Percentiles rank a stretch among this genome's conserved stretches.
Evolutionary conservation across 2,888 invertebrate species (phyloP).

Genomic region (Actias luna): DNA sequence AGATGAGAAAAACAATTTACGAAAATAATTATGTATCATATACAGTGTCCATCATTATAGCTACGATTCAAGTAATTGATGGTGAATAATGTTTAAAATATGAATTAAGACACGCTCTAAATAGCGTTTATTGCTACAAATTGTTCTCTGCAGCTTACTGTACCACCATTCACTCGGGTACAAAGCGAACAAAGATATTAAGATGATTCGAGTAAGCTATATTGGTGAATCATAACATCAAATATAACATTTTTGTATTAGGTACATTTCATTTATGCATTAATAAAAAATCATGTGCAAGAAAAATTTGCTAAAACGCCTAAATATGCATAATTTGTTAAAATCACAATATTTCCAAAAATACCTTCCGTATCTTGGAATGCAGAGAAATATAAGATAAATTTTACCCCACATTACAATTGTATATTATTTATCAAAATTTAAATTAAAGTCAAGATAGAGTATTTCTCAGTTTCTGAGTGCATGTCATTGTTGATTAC

Average conservation of each 20-base stretch:
- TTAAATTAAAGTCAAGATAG: too few relatives aligned
- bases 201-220: not conserved
- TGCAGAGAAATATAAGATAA: too few relatives aligned
- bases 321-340: not conserved
- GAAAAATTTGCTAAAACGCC: too few relatives aligned
- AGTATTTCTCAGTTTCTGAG: too few relatives aligned
- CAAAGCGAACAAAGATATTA: conserved; percentile 18
- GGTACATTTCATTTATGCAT: not conserved
- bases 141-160: conserved; percentile 50
- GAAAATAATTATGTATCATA: conserved; percentile 27
- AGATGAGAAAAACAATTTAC: conserved; percentile 20
- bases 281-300: not conserved
- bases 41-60: conserved; percentile 37
- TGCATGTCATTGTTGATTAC: too few relatives aligned
- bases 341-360: too few relatives aligned
- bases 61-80: conserved; percentile 48
- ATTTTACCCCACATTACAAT: too few relatives aligned
- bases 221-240: not conserved
- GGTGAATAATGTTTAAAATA: conserved; percentile 48
- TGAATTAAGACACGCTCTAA: conserved; percentile 56
- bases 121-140: conserved; percentile 53
- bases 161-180: conserved; percentile 30
- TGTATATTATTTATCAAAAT: too few relatives aligned
- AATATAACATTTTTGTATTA: not conserved
- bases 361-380: too few relatives aligned